phyloP scores from a whole-genome alignment of 2,797 vertebrate species.

The Loriculus beryllinus region DNA sequence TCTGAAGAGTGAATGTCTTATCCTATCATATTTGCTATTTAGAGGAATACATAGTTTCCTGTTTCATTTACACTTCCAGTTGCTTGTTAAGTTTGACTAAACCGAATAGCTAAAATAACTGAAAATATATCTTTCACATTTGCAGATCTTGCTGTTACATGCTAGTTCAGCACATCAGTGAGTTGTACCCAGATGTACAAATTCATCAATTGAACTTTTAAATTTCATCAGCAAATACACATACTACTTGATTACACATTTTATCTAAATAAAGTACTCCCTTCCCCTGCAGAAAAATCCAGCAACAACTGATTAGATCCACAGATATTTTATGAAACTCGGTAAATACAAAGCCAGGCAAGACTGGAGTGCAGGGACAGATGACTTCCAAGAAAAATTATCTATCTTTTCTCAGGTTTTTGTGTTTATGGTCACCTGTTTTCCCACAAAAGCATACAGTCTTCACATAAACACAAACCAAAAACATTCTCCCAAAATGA shows the following conservation, averaged over 20 bases:
- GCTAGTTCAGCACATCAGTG: neutral
- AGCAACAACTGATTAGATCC: neutral
- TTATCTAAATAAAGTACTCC: neutral
- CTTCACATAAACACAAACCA: neutral
- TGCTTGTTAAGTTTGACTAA: neutral
- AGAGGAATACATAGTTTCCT: neutral
- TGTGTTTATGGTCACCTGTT: neutral
- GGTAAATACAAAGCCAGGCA: neutral
- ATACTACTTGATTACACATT: neutral
- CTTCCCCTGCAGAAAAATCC: neutral
- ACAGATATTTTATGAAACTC: neutral
- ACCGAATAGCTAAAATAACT: neutral
- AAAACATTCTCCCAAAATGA: neutral
- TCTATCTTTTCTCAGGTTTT: neutral
- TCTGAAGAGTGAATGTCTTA: neutral
- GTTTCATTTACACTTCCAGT: neutral
- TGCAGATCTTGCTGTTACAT: neutral
- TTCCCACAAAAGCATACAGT: neutral
- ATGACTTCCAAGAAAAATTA: neutral
- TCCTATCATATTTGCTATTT: neutral
- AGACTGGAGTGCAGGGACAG: neutral
- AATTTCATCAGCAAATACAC: neutral
- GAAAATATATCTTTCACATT: neutral
- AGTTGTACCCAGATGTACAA: neutral
- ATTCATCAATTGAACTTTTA: neutral